Percentiles rank a stretch among this genome's conserved stretches.
phyloP scores from a whole-genome alignment of 2,113 vertebrate species.

The Axis porcinus region DNA sequence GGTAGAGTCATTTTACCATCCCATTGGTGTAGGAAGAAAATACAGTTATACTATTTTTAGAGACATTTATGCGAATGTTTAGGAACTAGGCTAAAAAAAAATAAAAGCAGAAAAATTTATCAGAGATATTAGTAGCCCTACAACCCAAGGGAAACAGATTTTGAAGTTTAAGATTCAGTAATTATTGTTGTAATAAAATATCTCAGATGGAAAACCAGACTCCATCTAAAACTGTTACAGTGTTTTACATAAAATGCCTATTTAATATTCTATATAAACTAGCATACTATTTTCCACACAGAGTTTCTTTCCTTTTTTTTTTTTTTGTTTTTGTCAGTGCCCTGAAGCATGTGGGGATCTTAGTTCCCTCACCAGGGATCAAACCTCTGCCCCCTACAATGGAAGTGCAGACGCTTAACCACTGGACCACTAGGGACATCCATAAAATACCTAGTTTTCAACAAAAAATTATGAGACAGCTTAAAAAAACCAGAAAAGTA shows the following conservation, averaged over 20 bases:
- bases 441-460: neutral
- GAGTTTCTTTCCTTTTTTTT: neutral
- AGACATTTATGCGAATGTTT: neutral
- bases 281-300: neutral
- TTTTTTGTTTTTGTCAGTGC: neutral
- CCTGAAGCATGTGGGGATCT: neutral
- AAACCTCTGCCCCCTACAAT: neutral
- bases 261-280: neutral
- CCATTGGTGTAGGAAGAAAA: neutral
- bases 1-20: neutral
- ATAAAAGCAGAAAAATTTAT: neutral
- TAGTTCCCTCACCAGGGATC: neutral
- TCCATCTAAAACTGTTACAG: neutral
- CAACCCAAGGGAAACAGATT: neutral
- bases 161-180: neutral
- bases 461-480: neutral
- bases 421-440: neutral
- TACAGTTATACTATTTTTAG: neutral
- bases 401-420: neutral
- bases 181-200: neutral
- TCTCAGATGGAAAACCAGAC: neutral
- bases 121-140: neutral
- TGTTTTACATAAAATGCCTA: neutral
- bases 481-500: neutral
- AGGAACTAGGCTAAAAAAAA: neutral